A percentile compares a stretch with the other conserved stretches of the same genome.
phyloP scores from a whole-genome alignment of 2,888 invertebrate genomes.

The Meiosimyza decipiens region DNA sequence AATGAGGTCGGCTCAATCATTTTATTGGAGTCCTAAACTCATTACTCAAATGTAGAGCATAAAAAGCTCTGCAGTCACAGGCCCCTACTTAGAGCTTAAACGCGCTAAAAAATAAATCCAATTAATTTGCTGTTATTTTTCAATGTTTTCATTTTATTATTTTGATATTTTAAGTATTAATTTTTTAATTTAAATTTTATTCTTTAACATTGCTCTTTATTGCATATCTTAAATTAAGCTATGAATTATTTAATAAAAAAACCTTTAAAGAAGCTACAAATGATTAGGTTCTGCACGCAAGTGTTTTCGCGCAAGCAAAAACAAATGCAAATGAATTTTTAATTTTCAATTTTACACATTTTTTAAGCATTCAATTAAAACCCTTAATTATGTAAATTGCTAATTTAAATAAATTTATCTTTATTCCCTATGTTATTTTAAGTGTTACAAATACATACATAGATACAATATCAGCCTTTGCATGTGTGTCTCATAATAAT shows the following conservation, averaged over 20 bases:
- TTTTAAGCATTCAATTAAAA: not conserved
- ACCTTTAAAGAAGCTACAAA: too few species aligned
- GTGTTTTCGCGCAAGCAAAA: constrained; percentile 1
- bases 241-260: constrained; percentile 35
- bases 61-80: too few species aligned
- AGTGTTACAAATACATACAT: constrained; percentile 5
- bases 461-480: constrained; percentile 47
- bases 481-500: constrained; percentile 44
- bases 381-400: not conserved
- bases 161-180: not conserved
- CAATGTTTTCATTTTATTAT: too few species aligned
- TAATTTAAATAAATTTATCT: constrained; percentile 4
- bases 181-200: constrained; percentile 31
- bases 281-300: not conserved
- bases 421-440: constrained; percentile 9
- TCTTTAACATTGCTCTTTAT: constrained; percentile 26
- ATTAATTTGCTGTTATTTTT: too few species aligned
- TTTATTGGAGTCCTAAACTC: too few species aligned
- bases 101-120: too few species aligned
- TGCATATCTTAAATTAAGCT: constrained; percentile 36
- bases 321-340: not conserved
- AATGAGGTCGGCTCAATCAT: too few species aligned
- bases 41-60: too few species aligned
- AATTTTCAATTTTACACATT: constrained; percentile 17
- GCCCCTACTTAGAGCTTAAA: too few species aligned